These are phyloP conservation scores for Pelobates fuscus DNA, from an alignment of 2,113 vertebrate species.

Conservation along the genomic window DNA sequence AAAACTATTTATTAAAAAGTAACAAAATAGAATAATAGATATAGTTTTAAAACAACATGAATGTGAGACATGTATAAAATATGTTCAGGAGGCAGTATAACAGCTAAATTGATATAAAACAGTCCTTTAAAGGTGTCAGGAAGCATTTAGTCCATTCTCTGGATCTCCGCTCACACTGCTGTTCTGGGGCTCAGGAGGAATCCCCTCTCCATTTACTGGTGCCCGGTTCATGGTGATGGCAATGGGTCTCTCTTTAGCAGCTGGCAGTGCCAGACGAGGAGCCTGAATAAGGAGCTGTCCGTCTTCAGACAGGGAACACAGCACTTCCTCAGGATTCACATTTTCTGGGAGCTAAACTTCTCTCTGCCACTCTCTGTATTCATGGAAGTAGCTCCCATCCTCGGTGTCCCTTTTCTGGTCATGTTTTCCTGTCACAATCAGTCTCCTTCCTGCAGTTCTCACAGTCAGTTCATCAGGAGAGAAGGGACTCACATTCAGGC, in stretches of 20 bases:
- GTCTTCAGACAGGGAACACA: constrained; percentile 44
- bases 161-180: neutral
- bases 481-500: constrained; percentile 43
- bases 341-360: constrained; percentile 50
- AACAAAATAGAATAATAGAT: no score
- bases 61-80: no score
- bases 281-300: constrained; percentile 49
- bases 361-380: constrained; percentile 47
- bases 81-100: no score
- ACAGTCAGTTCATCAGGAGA: constrained; percentile 52
- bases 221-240: constrained; percentile 38
- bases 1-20: no score
- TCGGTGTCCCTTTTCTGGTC: constrained; percentile 35
- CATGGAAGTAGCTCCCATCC: constrained; percentile 32
- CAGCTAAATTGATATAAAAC: neutral
- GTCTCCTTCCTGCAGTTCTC: constrained; percentile 47
- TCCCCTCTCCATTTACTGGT: neutral
- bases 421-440: constrained; percentile 45
- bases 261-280: constrained; percentile 7
- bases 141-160: neutral
- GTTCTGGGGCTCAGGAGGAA: neutral
- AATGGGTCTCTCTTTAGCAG: neutral
- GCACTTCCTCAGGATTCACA: constrained; percentile 42
- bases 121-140: neutral
- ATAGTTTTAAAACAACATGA: no score